These are phyloP conservation scores for Sitta europaea DNA, from an alignment of 2,113 vertebrate genomes.

Conservation along the genomic window DNA sequence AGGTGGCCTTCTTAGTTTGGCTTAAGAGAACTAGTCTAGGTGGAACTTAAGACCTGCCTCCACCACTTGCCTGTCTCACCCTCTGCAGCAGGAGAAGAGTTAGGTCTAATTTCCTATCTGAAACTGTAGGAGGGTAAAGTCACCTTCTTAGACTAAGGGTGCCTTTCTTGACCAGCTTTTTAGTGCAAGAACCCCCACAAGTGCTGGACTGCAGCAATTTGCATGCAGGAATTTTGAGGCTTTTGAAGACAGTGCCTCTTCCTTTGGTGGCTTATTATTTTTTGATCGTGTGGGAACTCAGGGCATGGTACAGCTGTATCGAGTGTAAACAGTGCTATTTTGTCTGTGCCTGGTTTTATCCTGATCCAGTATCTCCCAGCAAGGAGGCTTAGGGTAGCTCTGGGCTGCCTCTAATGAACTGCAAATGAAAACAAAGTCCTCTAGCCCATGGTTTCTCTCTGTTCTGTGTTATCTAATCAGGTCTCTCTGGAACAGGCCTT, in stretches of 20 bases:
- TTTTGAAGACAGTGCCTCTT: neutral
- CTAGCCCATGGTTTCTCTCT: neutral
- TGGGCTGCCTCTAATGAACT: constrained; percentile 18
- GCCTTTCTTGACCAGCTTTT: neutral
- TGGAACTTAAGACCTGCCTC: neutral
- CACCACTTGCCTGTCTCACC: neutral
- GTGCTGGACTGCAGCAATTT: neutral
- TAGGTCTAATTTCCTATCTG: neutral
- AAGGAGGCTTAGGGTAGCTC: constrained; percentile 20
- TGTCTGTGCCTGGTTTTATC: constrained; percentile 23
- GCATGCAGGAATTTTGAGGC: neutral
- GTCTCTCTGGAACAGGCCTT: neutral
- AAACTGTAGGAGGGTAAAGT: neutral
- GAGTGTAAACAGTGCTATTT: constrained; percentile 7
- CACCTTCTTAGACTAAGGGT: neutral
- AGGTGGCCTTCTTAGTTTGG: neutral
- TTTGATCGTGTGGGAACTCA: neutral
- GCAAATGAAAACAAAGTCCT: constrained; percentile 50
- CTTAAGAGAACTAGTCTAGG: neutral
- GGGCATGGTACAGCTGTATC: neutral
- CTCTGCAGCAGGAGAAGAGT: neutral
- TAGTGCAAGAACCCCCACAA: neutral
- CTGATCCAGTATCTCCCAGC: neutral
- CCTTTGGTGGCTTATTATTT: neutral
- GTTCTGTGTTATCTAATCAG: constrained; percentile 24